A percentile compares a stretch with the other conserved stretches of the same genome.
These are phyloP conservation scores for Trichosurus vulpecula DNA, from an alignment of 2,797 vertebrate species.

Conservation along the genomic window DNA sequence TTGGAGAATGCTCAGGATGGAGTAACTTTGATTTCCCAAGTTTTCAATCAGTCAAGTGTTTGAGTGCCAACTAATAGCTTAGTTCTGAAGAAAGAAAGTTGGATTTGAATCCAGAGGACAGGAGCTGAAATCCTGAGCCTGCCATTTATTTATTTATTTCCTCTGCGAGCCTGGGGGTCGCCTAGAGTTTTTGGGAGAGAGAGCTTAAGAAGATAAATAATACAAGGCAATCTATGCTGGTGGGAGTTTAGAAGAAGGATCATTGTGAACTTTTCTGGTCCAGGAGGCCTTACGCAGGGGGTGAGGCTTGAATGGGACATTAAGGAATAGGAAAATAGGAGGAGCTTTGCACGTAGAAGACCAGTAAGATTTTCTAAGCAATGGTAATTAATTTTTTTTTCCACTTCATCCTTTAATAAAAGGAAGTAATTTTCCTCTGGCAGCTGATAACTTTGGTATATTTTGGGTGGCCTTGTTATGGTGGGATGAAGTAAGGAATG, in stretches of 20 bases:
- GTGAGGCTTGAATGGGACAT: slow-evolving; percentile 27
- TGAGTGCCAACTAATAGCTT: not conserved
- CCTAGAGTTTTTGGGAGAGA: not conserved
- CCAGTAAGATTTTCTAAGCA: slow-evolving; percentile 44
- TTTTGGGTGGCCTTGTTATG: not conserved
- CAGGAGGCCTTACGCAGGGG: slow-evolving; percentile 36
- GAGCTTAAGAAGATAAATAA: not conserved
- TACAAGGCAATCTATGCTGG: not conserved
- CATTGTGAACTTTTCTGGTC: slow-evolving; percentile 48
- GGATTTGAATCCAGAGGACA: not conserved
- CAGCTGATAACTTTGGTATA: slow-evolving; percentile 40
- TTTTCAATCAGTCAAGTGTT: too few relatives aligned
- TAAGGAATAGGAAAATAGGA: not conserved
- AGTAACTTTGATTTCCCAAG: not conserved
- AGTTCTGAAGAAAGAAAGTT: not conserved
- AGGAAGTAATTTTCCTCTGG: slow-evolving; percentile 40
- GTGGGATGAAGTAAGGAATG: slow-evolving; percentile 24
- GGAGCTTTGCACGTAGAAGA: slow-evolving; percentile 8
- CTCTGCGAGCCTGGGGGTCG: not conserved
- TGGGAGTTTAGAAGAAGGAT: not conserved
- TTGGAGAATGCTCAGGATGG: not conserved
- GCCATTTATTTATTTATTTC: not conserved
- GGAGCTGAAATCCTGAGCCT: not conserved
- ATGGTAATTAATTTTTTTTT: slow-evolving; percentile 35
- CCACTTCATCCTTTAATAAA: slow-evolving; percentile 46